Evolutionary conservation across 2,888 invertebrate genomes (phyloP).

Genomic region (Yponomeuta malinellus): DNA sequence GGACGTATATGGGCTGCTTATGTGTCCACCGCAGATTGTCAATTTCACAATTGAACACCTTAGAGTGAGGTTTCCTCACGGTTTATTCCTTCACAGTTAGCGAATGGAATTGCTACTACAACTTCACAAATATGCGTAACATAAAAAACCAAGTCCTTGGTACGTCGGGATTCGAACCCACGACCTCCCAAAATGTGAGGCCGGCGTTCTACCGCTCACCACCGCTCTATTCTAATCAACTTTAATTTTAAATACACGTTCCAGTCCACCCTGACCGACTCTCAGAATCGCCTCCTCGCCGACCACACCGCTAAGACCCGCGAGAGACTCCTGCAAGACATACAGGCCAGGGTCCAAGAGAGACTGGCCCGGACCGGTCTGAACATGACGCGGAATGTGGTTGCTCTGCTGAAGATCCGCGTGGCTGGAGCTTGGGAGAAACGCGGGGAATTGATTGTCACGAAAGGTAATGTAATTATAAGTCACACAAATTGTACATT

Average conservation of each 20-base stretch:
- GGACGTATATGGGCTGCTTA: no score
- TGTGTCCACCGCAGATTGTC: no score
- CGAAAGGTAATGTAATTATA: background rate
- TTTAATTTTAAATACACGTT: background rate
- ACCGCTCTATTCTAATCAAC: background rate
- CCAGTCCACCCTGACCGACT: constrained; percentile 59
- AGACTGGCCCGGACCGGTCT: constrained; percentile 35
- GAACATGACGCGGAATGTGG: constrained; percentile 39
- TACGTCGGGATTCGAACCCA: no score
- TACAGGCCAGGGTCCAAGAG: constrained; percentile 43
- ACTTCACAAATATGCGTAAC: no score
- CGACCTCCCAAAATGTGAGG: no score
- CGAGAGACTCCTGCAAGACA: constrained; percentile 38
- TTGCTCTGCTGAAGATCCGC: constrained; percentile 48
- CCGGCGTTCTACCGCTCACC: no score
- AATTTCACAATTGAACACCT: no score
- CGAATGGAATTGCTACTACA: no score
- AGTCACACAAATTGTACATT: no score
- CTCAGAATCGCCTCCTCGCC: constrained; percentile 55
- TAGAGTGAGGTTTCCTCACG: no score
- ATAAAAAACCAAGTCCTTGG: no score
- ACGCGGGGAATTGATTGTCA: background rate
- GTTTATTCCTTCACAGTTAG: no score
- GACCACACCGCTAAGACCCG: constrained; percentile 46
- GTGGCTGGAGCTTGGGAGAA: constrained; percentile 31